Evolutionary conservation across 2,797 vertebrate genomes (phyloP).

Genomic region (Bradypodion ventrale): DNA sequence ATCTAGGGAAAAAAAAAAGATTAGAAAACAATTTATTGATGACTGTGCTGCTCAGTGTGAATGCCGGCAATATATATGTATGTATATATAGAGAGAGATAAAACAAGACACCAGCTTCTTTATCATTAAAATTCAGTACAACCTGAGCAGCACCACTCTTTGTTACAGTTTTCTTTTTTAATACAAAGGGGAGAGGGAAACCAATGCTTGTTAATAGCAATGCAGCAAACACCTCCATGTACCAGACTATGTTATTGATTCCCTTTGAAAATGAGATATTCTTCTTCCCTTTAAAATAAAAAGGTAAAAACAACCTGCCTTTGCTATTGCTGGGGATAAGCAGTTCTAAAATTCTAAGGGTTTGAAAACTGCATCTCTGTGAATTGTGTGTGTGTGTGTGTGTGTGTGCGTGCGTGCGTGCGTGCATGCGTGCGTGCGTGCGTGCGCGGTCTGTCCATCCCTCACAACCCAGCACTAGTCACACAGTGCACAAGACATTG

Average conservation of each 20-base stretch:
- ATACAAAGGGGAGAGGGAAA: neutral
- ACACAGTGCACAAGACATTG: neutral
- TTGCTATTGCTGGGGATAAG: rapidly evolving
- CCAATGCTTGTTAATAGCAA: slow-evolving; percentile 27
- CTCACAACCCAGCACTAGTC: neutral
- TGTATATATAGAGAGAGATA: neutral
- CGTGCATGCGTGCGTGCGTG: too few species aligned
- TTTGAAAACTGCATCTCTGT: rapidly evolving
- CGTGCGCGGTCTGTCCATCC: too few species aligned
- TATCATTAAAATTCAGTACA: slow-evolving; percentile 55
- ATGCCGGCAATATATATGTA: neutral
- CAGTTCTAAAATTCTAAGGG: rapidly evolving
- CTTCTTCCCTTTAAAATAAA: rapidly evolving
- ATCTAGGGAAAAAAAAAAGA: slow-evolving; percentile 73
- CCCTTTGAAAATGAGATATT: neutral
- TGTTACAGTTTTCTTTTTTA: neutral
- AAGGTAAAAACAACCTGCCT: neutral
- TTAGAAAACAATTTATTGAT: slow-evolving; percentile 67
- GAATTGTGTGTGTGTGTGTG: neutral
- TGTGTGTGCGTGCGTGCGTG: too few species aligned
- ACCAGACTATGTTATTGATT: neutral
- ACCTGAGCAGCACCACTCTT: slow-evolving; percentile 5
- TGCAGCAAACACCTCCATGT: neutral
- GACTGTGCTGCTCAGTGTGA: slow-evolving; percentile 54
- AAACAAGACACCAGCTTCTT: slow-evolving; percentile 38